These are phyloP conservation scores for Eufriesea mexicana DNA, from an alignment of 1,140 invertebrate species.

Conservation along the genomic window DNA sequence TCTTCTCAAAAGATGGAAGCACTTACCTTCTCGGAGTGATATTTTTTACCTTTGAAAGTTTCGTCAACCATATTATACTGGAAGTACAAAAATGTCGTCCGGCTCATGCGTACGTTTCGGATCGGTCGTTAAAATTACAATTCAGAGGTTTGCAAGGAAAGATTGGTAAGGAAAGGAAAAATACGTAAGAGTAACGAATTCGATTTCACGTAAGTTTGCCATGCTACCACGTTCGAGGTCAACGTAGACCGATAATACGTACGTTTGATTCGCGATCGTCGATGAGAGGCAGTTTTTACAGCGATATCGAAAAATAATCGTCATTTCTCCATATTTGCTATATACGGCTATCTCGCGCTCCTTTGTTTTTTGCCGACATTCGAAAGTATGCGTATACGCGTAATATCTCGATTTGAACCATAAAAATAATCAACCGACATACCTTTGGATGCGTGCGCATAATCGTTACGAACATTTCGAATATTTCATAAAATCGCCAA, in stretches of 20 bases:
- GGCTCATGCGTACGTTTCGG: too few relatives aligned
- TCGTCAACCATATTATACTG: too few relatives aligned
- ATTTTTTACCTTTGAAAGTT: too few relatives aligned
- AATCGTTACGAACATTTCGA: background rate
- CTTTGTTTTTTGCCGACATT: background rate
- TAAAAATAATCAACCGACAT: too few relatives aligned
- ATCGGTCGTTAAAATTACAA: too few relatives aligned
- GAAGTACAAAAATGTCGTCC: too few relatives aligned
- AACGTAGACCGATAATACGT: background rate
- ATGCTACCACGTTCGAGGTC: too few relatives aligned
- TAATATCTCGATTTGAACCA: too few relatives aligned
- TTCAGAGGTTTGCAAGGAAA: too few relatives aligned
- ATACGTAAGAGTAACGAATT: too few relatives aligned
- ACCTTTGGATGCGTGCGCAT: background rate
- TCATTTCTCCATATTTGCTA: background rate
- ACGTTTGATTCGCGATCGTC: background rate
- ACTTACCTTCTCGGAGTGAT: background rate
- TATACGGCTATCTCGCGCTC: background rate
- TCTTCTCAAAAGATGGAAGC: slow-evolving; percentile 46
- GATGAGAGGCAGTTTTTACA: background rate
- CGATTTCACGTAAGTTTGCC: too few relatives aligned
- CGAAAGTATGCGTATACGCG: background rate
- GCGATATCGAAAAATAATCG: background rate
- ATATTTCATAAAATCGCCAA: background rate
- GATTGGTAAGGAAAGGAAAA: too few relatives aligned